Conservation (phyloP, 1,140 invertebrate species). For the Geopemphigus sp. region DNA sequence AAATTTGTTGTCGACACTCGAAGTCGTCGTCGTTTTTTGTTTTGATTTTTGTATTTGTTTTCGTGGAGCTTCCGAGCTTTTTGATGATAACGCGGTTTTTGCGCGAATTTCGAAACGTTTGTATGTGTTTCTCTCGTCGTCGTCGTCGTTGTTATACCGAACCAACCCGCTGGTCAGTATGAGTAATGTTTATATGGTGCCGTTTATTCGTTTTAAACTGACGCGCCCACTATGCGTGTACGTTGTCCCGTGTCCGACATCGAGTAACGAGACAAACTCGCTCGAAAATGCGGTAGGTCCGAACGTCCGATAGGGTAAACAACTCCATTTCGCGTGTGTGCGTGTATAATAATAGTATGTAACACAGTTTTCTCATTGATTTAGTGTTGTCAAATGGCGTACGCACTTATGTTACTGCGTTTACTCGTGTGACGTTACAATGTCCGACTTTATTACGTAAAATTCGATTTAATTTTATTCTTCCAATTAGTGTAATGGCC, state of each 20-base stretch:
- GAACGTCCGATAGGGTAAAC: too few relatives aligned
- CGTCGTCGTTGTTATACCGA: neutral
- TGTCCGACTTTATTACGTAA: too few relatives aligned
- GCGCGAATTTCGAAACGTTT: conserved; percentile 41
- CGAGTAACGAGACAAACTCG: neutral
- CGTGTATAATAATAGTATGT: too few relatives aligned
- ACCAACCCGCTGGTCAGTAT: neutral
- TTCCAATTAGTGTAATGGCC: too few relatives aligned
- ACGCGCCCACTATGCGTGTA: neutral
- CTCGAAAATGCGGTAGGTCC: too few relatives aligned
- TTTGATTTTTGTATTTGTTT: neutral
- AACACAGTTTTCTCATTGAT: too few relatives aligned
- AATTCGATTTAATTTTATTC: too few relatives aligned
- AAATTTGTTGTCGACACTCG: conserved; percentile 12
- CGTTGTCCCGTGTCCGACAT: neutral
- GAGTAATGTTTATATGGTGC: neutral
- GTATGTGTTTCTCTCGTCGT: neutral
- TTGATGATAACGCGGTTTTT: conserved; percentile 33
- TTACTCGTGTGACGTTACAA: too few relatives aligned
- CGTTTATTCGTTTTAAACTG: neutral
- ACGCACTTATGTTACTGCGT: too few relatives aligned
- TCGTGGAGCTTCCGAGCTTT: conserved; percentile 22
- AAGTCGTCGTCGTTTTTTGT: neutral
- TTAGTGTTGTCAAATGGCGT: too few relatives aligned
- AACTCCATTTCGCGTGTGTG: too few relatives aligned